A percentile compares a stretch with the other conserved stretches of the same genome.
Evolutionary conservation across 1,140 invertebrate species (phyloP).

Genomic region (Sinonovacula constricta): DNA sequence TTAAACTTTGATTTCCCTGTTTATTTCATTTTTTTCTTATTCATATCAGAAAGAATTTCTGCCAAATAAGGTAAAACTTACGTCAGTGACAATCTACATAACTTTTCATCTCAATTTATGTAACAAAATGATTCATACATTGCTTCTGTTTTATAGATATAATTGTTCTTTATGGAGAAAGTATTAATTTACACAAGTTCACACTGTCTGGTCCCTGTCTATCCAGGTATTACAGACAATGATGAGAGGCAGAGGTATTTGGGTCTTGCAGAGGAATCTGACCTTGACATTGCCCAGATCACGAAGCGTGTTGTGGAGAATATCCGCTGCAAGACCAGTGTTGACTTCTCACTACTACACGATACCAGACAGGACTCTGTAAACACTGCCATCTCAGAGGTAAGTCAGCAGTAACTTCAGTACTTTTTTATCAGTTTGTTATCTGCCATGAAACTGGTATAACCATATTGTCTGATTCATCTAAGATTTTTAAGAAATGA

Average conservation of each 20-base stretch:
- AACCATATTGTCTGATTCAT: too few species aligned
- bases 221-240: conserved; percentile 82
- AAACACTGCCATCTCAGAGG: conserved; percentile 71
- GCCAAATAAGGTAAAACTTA: not conserved
- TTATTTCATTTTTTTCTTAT: too few species aligned
- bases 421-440: not conserved
- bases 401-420: conserved; percentile 38
- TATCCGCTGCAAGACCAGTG: conserved; percentile 78
- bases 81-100: too few species aligned
- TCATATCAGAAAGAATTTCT: not conserved
- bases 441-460: too few species aligned
- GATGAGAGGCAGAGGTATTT: conserved; percentile 83
- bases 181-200: too few species aligned
- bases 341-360: conserved; percentile 50
- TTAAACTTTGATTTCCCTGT: too few species aligned
- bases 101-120: too few species aligned
- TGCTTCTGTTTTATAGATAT: too few species aligned
- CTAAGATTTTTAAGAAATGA: too few species aligned
- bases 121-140: too few species aligned
- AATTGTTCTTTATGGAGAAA: too few species aligned
- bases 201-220: too few species aligned
- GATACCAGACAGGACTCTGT: conserved; percentile 51
- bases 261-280: conserved; percentile 84
- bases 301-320: conserved; percentile 91
- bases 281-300: conserved; percentile 90